Conservation (phyloP, 1,140 invertebrate species). For the Pogonomyrmex barbatus region DNA sequence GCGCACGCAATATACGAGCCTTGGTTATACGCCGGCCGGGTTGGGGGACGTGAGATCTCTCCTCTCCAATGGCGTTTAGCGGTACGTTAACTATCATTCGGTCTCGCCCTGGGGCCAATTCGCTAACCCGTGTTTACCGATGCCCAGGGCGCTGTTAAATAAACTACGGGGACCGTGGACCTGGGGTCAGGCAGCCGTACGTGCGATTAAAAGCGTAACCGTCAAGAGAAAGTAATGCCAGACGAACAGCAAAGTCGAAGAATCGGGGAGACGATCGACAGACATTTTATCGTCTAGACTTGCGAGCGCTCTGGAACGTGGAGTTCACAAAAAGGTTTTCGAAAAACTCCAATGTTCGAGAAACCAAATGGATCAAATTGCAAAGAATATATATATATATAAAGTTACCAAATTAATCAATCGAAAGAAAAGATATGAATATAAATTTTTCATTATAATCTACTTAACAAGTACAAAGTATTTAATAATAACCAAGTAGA, state of each 20-base stretch:
- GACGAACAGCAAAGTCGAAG: not conserved
- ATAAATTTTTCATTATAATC: not conserved
- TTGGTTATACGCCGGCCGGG: conserved; percentile 59
- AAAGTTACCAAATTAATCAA: not conserved
- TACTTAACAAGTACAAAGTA: not conserved
- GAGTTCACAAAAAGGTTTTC: not conserved
- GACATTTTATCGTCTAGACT: not conserved
- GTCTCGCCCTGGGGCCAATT: conserved; percentile 85
- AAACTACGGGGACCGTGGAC: conserved; percentile 81
- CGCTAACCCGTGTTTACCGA: conserved; percentile 86
- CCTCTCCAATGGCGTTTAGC: conserved; percentile 86
- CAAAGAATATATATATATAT: not conserved
- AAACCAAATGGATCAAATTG: not conserved
- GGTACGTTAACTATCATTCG: conserved; percentile 86
- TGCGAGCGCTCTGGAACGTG: not conserved
- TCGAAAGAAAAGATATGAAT: not conserved
- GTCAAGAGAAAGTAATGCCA: conserved; percentile 47
- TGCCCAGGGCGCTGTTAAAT: conserved; percentile 86
- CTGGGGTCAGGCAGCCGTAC: conserved; percentile 73
- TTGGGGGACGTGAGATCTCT: conserved; percentile 71
- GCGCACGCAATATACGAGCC: conserved; percentile 82
- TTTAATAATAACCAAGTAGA: not conserved
- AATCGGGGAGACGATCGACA: not conserved
- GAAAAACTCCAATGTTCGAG: not conserved
- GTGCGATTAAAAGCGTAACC: conserved; percentile 74